These are phyloP conservation scores for Hetaerina titia DNA, from an alignment of 2,888 invertebrate genomes.

Conservation along the genomic window DNA sequence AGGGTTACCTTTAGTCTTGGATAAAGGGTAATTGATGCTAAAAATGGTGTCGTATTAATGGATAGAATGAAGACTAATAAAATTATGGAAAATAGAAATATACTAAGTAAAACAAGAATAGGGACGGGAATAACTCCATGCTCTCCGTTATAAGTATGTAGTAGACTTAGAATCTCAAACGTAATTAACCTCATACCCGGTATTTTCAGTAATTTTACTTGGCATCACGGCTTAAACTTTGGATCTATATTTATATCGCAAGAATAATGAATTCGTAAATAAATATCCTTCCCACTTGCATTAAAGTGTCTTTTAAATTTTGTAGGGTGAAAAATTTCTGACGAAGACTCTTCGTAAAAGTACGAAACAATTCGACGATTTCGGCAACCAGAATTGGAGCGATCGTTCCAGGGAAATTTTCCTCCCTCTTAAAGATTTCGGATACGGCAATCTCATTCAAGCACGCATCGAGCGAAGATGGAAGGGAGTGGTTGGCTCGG, in stretches of 20 bases:
- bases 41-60: too few relatives aligned
- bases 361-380: not conserved
- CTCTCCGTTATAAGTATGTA: too few relatives aligned
- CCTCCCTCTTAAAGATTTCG: not conserved
- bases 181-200: not conserved
- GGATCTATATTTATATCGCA: not conserved
- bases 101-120: too few relatives aligned
- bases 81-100: too few relatives aligned
- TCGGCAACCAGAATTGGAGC: not conserved
- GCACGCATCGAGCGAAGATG: not conserved
- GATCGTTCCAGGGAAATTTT: not conserved
- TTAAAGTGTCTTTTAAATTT: not conserved
- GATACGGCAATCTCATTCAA: conserved; percentile 27
- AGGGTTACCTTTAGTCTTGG: too few relatives aligned
- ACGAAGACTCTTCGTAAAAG: not conserved
- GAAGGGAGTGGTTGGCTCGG: not conserved
- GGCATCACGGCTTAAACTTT: not conserved
- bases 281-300: not conserved
- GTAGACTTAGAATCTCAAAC: too few relatives aligned
- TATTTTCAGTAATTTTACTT: not conserved
- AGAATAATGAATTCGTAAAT: not conserved
- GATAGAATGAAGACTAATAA: too few relatives aligned
- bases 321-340: not conserved
- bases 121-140: too few relatives aligned
- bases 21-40: too few relatives aligned